Evolutionary conservation across 2,797 vertebrate genomes (phyloP), one percentile per base, ranked within the genome.

Genomic region (Pristis pectinata): DNA sequence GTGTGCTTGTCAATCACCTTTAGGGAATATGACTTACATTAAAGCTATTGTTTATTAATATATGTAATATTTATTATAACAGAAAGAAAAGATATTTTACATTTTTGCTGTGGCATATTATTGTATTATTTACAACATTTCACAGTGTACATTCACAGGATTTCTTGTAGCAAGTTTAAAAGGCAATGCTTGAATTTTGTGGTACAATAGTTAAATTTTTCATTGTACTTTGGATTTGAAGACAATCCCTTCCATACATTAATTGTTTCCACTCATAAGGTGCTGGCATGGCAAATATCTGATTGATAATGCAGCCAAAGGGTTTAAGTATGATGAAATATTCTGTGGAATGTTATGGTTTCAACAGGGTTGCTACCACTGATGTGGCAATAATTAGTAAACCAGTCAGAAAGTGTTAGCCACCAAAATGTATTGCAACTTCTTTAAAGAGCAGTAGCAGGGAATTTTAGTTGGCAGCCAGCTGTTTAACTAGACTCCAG

Each of bases 21-120:
- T 44, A 53, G 24, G 49, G 70, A 49, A 74, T 76, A 70, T 22
- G 30, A 94, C 92, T 70, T 94, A 76, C 49, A 76, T 56, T 94
- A 53, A 94, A 89, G 70, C 34, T 61, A 94, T 41, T 37, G 82
- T 34, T 94, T 76, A 49, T 59, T 94, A 94, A 30, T 13, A 44
- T 94, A 44, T 76, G 72, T 74, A 94, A 76, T 94, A 94, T 94
- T 76, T 94, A 70, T 92, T 53, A 56, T 44, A 76, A 94, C 70
- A 94, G 92, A 49, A 94, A 19, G 92, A 94, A 76, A 49, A 53
- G 30, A 8, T 76, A 74, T 89, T 61, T 89, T 56, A 13, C 74
- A 72, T 7, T 94, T 53, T 94, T 76, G 15, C 67, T 74, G 41
- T 74, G 44, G 27, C 15, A 53, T 94, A 49, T 30, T 53, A 94